Percentiles rank a stretch among this genome's conserved stretches.
Conservation (phyloP, 2,797 vertebrate genomes). For the Helostoma temminkii region DNA sequence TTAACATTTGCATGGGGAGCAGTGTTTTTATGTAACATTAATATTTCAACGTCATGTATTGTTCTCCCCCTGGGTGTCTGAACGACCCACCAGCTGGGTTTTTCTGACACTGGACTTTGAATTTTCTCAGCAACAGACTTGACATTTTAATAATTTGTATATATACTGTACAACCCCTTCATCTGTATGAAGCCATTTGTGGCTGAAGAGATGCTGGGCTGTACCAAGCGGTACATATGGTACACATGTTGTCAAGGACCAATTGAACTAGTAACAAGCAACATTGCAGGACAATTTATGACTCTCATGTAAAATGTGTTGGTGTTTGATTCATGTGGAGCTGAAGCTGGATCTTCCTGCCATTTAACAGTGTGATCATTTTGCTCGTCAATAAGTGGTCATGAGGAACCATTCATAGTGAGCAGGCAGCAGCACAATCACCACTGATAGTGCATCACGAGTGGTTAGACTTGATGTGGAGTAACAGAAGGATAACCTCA, state of each 20-base stretch:
- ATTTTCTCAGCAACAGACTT: constrained; percentile 2
- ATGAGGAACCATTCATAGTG: constrained; percentile 3
- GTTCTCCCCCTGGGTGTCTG: constrained; percentile 2
- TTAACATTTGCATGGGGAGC: constrained; percentile 15
- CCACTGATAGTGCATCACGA: constrained; percentile 4
- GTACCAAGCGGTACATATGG: constrained; percentile 12
- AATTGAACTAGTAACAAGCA: constrained; percentile 10
- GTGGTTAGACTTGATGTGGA: constrained; percentile 11
- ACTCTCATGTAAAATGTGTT: constrained; percentile 21
- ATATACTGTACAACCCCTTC: background rate
- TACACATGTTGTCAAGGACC: constrained; percentile 17
- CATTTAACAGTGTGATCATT: constrained; percentile 19
- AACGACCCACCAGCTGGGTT: background rate
- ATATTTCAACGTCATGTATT: background rate
- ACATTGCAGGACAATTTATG: constrained; percentile 7
- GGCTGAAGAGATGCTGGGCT: constrained; percentile 50
- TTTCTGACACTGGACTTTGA: constrained; percentile 8
- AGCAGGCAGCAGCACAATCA: constrained; percentile 55
- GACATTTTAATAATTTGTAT: constrained; percentile 9
- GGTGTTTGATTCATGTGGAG: constrained; percentile 18
- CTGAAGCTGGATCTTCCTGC: constrained; percentile 53
- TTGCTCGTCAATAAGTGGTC: constrained; percentile 19
- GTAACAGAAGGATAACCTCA: background rate
- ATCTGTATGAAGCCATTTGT: constrained; percentile 53
- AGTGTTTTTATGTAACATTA: constrained; percentile 14